These are phyloP conservation scores for Labrus mixtus DNA, from an alignment of 2,113 vertebrate species.

Conservation along the genomic window DNA sequence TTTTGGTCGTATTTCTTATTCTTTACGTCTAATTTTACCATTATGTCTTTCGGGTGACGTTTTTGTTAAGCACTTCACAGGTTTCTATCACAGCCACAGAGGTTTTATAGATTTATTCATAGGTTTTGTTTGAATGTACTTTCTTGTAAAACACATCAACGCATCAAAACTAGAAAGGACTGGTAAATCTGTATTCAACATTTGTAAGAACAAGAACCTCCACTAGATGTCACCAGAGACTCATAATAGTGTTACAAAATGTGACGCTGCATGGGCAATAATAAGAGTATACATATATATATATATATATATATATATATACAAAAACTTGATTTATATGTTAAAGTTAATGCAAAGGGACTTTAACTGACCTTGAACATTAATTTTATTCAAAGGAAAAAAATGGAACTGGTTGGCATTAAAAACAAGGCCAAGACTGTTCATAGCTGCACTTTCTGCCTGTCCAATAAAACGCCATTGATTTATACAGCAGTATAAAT, in stretches of 20 bases:
- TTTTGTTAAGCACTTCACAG: no score
- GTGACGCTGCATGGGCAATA: neutral
- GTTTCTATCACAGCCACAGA: no score
- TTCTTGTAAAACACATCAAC: no score
- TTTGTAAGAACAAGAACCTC: neutral
- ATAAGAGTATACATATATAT: no score
- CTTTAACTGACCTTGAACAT: neutral
- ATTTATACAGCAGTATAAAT: neutral
- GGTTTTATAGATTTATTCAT: no score
- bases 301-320: no score
- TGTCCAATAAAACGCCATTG: neutral
- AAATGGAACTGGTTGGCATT: neutral
- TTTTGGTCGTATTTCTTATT: no score
- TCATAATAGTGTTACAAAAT: neutral
- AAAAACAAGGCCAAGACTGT: neutral
- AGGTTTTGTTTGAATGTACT: no score
- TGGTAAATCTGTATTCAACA: neutral
- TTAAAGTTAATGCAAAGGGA: neutral
- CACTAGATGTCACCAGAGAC: conserved; percentile 58
- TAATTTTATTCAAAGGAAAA: neutral
- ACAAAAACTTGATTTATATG: neutral
- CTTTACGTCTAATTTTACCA: no score
- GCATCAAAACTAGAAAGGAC: no score
- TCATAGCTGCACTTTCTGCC: neutral
- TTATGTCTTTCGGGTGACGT: no score